Conservation (phyloP, 1,140 invertebrate species). For the Sitobion miscanthi region DNA sequence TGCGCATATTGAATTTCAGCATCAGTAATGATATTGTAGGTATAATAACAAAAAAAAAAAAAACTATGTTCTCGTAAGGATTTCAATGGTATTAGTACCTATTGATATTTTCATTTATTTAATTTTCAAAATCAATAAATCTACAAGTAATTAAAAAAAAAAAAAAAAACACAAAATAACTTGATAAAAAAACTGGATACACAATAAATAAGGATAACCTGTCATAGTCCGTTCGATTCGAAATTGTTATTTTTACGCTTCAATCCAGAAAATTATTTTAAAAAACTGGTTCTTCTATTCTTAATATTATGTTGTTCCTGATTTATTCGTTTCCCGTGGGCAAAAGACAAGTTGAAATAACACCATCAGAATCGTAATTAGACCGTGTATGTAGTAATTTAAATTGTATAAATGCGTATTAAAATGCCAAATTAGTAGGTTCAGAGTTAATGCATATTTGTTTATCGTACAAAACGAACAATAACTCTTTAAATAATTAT, state of each 20-base stretch:
- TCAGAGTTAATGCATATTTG: neutral
- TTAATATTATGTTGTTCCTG: neutral
- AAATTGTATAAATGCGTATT: neutral
- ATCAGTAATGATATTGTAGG: neutral
- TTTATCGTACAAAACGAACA: neutral
- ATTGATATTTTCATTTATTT: neutral
- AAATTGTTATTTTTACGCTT: constrained; percentile 8
- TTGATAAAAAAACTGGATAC: neutral
- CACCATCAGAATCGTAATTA: neutral
- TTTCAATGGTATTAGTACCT: neutral
- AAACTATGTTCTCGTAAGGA: neutral
- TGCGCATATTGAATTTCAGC: neutral
- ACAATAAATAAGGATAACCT: neutral
- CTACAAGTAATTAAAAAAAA: neutral
- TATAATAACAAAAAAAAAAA: neutral
- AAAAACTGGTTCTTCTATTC: neutral
- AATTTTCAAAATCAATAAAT: neutral
- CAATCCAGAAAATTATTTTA: neutral
- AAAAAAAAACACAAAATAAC: neutral
- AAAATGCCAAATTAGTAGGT: neutral
- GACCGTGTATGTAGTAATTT: neutral
- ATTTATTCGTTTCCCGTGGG: neutral
- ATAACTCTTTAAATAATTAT: neutral
- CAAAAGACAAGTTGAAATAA: neutral
- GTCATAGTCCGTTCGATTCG: neutral